phyloP scores from a whole-genome alignment of 2,113 vertebrate genomes.

The Hydropotes inermis region DNA sequence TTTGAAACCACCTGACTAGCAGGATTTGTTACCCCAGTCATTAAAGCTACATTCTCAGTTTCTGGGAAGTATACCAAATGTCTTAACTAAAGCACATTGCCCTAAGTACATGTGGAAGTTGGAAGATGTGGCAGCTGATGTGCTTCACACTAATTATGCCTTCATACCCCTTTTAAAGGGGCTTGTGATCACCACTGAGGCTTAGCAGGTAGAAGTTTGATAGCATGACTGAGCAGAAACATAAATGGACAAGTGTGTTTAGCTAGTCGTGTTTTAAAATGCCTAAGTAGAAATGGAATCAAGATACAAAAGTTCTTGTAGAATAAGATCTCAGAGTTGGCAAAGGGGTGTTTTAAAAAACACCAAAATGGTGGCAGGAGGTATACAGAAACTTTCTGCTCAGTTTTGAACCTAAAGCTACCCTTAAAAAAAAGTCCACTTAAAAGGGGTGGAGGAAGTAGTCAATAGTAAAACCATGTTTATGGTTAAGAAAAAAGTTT shows the following conservation, averaged over 20 bases:
- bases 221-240: background rate
- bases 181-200: background rate
- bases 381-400: background rate
- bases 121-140: background rate
- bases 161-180: background rate
- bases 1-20: background rate
- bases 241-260: background rate
- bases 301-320: background rate
- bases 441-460: background rate
- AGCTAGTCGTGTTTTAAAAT: background rate
- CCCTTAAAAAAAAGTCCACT: background rate
- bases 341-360: background rate
- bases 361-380: background rate
- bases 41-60: background rate
- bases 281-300: background rate
- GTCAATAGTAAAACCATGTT: background rate
- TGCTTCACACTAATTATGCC: background rate
- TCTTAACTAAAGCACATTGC: background rate
- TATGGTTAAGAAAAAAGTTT: background rate
- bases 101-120: background rate
- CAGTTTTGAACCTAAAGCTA: background rate
- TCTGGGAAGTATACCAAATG: background rate
- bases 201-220: background rate
- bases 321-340: background rate
- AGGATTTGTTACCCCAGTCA: background rate